phyloP scores from a whole-genome alignment of 2,113 vertebrate genomes.

The Engystomops pustulosus region DNA sequence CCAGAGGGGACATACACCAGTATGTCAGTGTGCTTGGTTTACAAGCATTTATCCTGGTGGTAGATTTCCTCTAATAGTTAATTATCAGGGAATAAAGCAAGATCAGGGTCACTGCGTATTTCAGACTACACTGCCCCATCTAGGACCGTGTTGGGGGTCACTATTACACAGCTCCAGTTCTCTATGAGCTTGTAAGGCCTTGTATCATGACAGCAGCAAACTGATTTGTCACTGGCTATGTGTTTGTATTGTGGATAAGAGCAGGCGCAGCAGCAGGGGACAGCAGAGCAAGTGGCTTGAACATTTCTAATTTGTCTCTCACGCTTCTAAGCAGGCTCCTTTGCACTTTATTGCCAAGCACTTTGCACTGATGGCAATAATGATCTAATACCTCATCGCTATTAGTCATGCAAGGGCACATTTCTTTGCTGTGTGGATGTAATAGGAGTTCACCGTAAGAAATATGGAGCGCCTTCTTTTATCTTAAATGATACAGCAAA shows the following conservation, averaged over 20 bases:
- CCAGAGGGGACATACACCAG: too few relatives aligned
- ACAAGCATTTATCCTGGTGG: too few relatives aligned
- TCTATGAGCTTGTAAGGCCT: conserved; percentile 1
- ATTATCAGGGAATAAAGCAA: not conserved
- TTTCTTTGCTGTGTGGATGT: not conserved
- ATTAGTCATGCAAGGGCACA: conserved; percentile 37
- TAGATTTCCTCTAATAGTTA: not conserved
- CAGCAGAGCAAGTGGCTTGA: conserved; percentile 69
- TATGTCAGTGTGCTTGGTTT: too few relatives aligned
- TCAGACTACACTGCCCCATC: not conserved
- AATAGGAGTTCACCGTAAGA: conserved; percentile 5
- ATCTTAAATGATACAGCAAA: not conserved
- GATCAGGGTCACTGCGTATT: not conserved
- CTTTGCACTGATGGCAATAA: not conserved
- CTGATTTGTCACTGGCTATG: conserved; percentile 51
- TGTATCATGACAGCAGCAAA: conserved; percentile 35
- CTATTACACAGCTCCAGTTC: not conserved
- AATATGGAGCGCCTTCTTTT: not conserved
- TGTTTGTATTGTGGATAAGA: conserved; percentile 50
- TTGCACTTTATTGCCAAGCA: conserved; percentile 51
- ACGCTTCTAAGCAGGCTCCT: conserved; percentile 61
- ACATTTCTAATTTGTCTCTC: conserved; percentile 67
- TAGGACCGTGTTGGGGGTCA: conserved; percentile 14
- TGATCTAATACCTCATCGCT: conserved; percentile 33
- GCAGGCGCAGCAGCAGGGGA: conserved; percentile 60